A percentile compares a stretch with the other conserved stretches of the same genome.
Evolutionary conservation across 2,888 invertebrate genomes (phyloP).

Genomic region (Priocnemis perturbator): DNA sequence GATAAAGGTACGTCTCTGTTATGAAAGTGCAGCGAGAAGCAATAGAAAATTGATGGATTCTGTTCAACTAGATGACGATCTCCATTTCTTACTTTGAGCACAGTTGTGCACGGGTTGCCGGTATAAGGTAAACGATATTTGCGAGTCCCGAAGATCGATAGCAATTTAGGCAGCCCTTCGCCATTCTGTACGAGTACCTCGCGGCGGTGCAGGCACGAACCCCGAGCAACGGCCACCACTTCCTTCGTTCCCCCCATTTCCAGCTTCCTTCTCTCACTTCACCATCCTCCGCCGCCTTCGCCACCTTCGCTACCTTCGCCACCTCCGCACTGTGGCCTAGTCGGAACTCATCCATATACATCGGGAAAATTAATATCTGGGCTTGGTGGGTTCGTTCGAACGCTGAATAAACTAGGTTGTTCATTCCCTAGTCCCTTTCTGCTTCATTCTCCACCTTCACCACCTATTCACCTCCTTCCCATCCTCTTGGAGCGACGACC

Average conservation of each 20-base stretch:
- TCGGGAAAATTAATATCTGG: constrained; percentile 73
- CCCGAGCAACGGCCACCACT: constrained; percentile 9
- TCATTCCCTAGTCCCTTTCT: constrained; percentile 20
- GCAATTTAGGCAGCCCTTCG: constrained; percentile 62
- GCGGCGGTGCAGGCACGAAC: constrained; percentile 20
- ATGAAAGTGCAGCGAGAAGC: too few relatives aligned
- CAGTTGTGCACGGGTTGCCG: too few relatives aligned
- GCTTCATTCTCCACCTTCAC: constrained; percentile 29
- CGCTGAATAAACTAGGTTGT: constrained; percentile 68
- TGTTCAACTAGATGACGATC: too few relatives aligned
- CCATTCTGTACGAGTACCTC: constrained; percentile 51
- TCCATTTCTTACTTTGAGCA: too few relatives aligned
- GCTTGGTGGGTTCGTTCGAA: constrained; percentile 61
- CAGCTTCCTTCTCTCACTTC: constrained; percentile 7
- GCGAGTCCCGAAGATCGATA: constrained; percentile 60
- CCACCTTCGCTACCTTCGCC: constrained; percentile 24
- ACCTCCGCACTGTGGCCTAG: constrained; percentile 54
- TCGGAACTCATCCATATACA: constrained; percentile 73
- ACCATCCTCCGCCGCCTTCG: constrained; percentile 18
- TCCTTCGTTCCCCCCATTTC: constrained; percentile 16
- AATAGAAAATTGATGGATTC: too few relatives aligned
- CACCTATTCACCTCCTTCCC: constrained; percentile 17
- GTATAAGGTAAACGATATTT: constrained; percentile 58
- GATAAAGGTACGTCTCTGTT: too few relatives aligned
- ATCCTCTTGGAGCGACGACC: neutral